These are phyloP conservation scores for Heliconius hewitsoni DNA, from an alignment of 1,140 invertebrate genomes.

Conservation along the genomic window DNA sequence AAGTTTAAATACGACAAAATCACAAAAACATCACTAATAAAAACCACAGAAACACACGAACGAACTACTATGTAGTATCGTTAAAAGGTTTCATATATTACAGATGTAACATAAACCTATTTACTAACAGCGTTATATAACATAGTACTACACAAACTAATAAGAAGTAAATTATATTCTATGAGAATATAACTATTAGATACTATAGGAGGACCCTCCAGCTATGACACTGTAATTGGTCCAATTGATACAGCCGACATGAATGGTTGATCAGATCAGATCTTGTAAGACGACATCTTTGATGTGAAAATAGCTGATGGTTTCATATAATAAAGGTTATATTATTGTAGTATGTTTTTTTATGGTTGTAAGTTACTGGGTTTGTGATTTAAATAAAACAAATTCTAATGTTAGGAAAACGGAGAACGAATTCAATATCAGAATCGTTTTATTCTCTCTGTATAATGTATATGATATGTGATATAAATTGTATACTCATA, in stretches of 20 bases:
- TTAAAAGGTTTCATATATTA: neutral
- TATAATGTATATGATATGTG: no score
- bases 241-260: neutral
- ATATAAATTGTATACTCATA: no score
- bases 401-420: no score
- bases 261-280: neutral
- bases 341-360: no score
- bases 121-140: neutral
- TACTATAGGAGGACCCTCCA: neutral
- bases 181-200: neutral
- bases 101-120: constrained; percentile 3
- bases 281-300: neutral
- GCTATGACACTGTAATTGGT: neutral
- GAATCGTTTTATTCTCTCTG: no score
- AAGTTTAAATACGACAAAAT: no score
- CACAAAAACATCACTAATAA: no score
- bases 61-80: neutral
- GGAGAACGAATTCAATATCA: no score
- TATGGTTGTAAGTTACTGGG: no score
- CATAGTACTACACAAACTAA: neutral
- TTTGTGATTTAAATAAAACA: no score
- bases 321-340: neutral
- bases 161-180: neutral
- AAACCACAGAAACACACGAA: neutral
- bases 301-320: neutral